Conservation (phyloP, 35 echinoderm and acorn worm genomes). For the Apostichopus japonicus region DNA sequence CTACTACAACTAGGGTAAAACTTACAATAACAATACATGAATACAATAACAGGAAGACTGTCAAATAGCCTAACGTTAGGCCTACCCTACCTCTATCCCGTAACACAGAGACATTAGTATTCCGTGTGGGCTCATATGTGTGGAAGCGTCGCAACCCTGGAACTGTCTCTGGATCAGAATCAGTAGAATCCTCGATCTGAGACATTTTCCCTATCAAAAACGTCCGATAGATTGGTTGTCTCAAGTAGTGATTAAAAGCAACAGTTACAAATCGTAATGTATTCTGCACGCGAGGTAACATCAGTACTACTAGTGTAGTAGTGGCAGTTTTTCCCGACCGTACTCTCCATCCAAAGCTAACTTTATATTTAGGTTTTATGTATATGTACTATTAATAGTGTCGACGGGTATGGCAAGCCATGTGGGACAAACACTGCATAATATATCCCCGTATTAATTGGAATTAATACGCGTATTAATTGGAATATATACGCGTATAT, state of each 20-base stretch:
- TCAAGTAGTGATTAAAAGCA: not conserved
- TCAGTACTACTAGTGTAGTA: not conserved
- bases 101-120: not conserved
- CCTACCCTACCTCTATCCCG: not conserved
- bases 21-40: no score
- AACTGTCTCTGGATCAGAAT: not conserved
- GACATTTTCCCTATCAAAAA: conserved; percentile 9
- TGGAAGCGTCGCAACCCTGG: conserved; percentile 11
- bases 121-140: not conserved
- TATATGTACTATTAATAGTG: no score
- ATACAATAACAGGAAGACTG: not conserved
- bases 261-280: not conserved
- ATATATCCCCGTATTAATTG: no score
- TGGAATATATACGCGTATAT: no score
- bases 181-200: conserved; percentile 19
- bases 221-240: not conserved
- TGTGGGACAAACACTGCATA: no score
- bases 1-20: no score
- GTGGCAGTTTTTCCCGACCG: no score
- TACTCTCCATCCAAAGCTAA: no score
- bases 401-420: no score
- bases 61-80: no score
- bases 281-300: not conserved
- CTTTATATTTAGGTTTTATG: no score
- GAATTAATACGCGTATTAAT: no score